Base-by-base conservation (phyloP, 2,888 invertebrate species). In the Cactoblastis cactorum region DNA sequence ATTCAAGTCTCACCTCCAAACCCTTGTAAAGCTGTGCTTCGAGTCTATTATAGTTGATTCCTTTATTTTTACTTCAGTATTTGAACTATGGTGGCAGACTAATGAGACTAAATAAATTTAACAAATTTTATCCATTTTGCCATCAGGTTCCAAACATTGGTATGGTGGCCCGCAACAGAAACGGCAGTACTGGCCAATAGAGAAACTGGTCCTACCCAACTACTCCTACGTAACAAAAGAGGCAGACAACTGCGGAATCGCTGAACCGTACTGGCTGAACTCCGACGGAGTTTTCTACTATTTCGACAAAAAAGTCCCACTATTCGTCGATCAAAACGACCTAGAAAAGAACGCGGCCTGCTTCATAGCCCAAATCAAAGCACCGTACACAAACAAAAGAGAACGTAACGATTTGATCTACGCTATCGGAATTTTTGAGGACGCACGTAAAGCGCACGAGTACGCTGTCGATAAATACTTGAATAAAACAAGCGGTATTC, bases 241-340 rank as follows among this genome's bases (percentile, higher is more conserved):
- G 56, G 80, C 81, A 0, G 90, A 91, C 61, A 91, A 91, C 67
- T 90, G 91, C 57, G 92, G 86, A 0, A 74, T 93, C 3, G 88
- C 91, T 0, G 93, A 93, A 60, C 91, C 92, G 0, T 92, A 92
- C 68, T 93, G 95, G 94, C 75, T 95, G 0, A 93, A 90, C 62
- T 93, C 94, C 0, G 77, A 87, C 8, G 95, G 95, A 1, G 79
- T 91, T 15, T 93, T 92, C 64, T 80, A 93, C 49, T 91, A 91
- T 62, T 91, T 94, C 33, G 91, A 92, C 57, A 90, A 91, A 35
- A 86, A 88, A 17, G 91, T 92, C 0, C 94, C 94, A 0, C 75
- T 95, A 0, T 94, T 94, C 69, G 86, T 94, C 1, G 92, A 93
- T 62, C 92, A 93, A 45, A 93, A 94, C 60, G 80, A 90, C 50